Evolutionary conservation across 64 coral and sea anemone genomes (phyloP).

Genomic region (Montipora sp.): DNA sequence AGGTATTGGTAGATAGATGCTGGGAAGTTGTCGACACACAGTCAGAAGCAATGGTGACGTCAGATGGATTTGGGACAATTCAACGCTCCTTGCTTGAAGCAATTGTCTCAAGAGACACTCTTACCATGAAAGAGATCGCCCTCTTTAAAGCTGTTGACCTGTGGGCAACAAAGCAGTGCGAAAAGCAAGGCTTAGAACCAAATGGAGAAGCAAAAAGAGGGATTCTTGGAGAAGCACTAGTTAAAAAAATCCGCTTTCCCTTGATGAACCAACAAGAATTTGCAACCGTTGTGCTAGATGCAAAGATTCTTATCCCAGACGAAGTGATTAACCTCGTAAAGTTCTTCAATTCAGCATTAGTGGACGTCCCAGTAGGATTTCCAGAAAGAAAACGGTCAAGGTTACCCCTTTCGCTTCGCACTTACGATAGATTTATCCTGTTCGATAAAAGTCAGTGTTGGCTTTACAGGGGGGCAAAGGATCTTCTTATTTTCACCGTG

Average conservation of each 20-base stretch:
- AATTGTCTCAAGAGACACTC: neutral
- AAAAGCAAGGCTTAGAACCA: neutral
- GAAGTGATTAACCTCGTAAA: conserved; percentile 4
- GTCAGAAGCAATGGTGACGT: conserved; percentile 12
- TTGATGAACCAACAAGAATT: conserved; percentile 40
- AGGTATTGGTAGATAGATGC: neutral
- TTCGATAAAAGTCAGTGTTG: neutral
- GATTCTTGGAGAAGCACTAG: conserved; percentile 16
- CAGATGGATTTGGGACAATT: conserved; percentile 25
- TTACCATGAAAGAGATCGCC: too few relatives aligned
- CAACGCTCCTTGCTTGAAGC: conserved; percentile 5
- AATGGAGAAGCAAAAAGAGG: conserved; percentile 1
- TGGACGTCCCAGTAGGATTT: neutral
- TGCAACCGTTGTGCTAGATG: neutral
- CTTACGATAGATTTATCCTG: neutral
- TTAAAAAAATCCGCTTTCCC: conserved; percentile 53
- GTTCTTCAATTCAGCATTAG: neutral
- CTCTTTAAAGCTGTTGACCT: too few relatives aligned
- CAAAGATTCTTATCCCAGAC: neutral
- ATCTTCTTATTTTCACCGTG: neutral
- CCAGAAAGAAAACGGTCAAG: neutral
- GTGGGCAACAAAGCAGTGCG: neutral
- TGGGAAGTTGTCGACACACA: conserved; percentile 46
- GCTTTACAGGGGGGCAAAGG: neutral
- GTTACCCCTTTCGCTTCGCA: neutral